Evolutionary conservation across 2,113 vertebrate genomes (phyloP).

Genomic region (Cheilinus undulatus): DNA sequence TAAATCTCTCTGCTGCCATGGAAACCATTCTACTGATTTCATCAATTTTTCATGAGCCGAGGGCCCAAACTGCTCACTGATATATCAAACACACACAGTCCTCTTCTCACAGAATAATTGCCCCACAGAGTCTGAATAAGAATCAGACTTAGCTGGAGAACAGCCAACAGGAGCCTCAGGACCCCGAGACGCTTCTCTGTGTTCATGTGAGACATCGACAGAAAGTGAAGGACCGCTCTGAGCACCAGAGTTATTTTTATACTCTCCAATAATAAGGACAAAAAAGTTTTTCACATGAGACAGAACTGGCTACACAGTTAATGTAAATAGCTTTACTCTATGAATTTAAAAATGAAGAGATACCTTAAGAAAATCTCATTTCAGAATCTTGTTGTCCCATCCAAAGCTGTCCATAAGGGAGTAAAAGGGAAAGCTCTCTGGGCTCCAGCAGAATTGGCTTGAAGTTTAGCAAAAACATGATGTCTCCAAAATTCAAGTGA

Average conservation of each 20-base stretch:
- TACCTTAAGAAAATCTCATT: too few relatives aligned
- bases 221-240: background rate
- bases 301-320: background rate
- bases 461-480: too few relatives aligned
- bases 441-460: too few relatives aligned
- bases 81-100: constrained; percentile 17
- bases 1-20: constrained; percentile 56
- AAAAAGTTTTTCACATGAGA: background rate
- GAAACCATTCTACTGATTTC: constrained; percentile 45
- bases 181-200: background rate
- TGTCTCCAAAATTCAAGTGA: too few relatives aligned
- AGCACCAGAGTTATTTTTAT: constrained; percentile 14
- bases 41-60: constrained; percentile 58
- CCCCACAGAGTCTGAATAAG: constrained; percentile 24
- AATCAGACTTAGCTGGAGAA: constrained; percentile 20
- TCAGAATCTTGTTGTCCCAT: too few relatives aligned
- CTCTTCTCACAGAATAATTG: constrained; percentile 24
- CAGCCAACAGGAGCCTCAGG: constrained; percentile 5
- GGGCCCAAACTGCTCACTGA: constrained; percentile 42
- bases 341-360: too few relatives aligned
- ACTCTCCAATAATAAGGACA: constrained; percentile 4
- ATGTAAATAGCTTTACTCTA: too few relatives aligned
- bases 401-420: too few relatives aligned
- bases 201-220: constrained; percentile 16
- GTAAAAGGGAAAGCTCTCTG: too few relatives aligned